Conservation (phyloP, 2,888 invertebrate species). For the Augiades crinisus region DNA sequence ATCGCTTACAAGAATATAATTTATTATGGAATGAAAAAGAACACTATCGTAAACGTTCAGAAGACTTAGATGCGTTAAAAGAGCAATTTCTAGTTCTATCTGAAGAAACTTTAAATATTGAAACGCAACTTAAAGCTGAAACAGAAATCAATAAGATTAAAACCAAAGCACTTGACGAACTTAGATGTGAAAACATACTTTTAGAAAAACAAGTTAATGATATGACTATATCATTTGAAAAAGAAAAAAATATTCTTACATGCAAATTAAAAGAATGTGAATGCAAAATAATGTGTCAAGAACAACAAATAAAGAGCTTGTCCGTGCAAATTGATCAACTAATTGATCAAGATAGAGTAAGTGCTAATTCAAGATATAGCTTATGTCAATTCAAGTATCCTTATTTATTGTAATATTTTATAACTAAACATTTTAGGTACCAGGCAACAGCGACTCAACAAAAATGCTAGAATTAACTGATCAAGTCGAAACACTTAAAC, state of each 20-base stretch:
- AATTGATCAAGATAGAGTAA: constrained; percentile 49
- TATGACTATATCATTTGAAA: constrained; percentile 54
- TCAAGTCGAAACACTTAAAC: constrained; percentile 60
- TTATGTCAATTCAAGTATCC: too few relatives aligned
- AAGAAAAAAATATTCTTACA: constrained; percentile 70
- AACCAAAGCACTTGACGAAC: constrained; percentile 51
- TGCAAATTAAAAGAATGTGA: constrained; percentile 78
- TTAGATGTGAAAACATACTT: constrained; percentile 54
- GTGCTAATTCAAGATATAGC: neutral
- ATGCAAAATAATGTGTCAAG: constrained; percentile 79
- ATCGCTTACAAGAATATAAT: constrained; percentile 60
- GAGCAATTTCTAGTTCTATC: constrained; percentile 61
- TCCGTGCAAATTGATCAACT: constrained; percentile 75
- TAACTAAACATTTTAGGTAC: constrained; percentile 28
- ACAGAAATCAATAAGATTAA: constrained; percentile 63
- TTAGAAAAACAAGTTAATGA: constrained; percentile 62
- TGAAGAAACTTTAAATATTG: constrained; percentile 64
- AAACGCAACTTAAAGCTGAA: constrained; percentile 64
- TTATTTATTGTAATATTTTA: constrained; percentile 8
- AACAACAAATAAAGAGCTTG: constrained; percentile 79
- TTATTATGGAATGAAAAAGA: constrained; percentile 69
- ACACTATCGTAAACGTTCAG: constrained; percentile 60
- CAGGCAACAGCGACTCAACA: constrained; percentile 38
- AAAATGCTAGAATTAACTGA: constrained; percentile 49
- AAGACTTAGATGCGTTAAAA: constrained; percentile 60